Evolutionary conservation across 2,113 vertebrate genomes (phyloP).

Genomic region (Pavo muticus): DNA sequence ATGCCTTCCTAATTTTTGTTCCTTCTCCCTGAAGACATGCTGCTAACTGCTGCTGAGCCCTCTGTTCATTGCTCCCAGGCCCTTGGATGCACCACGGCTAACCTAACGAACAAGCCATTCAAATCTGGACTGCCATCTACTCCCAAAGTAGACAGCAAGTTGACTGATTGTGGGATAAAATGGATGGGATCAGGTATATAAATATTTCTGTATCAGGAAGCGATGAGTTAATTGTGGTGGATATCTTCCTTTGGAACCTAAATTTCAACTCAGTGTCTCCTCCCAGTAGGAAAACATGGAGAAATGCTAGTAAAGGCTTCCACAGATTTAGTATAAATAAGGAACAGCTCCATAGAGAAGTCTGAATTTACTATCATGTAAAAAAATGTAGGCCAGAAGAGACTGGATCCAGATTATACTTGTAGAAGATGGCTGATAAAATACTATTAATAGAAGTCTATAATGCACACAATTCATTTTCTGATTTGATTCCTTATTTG

Average conservation of each 20-base stretch:
- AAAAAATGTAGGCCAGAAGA: not conserved
- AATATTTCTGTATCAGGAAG: not conserved
- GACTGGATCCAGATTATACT: not conserved
- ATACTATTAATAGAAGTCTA: not conserved
- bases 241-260: not conserved
- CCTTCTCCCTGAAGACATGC: not conserved
- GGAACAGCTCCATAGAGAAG: not conserved
- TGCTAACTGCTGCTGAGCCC: not conserved
- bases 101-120: not conserved
- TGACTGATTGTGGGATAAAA: not conserved
- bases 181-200: not conserved
- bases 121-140: not conserved
- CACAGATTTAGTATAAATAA: not conserved
- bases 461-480: not conserved
- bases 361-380: not conserved
- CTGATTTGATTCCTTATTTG: not conserved
- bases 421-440: not conserved
- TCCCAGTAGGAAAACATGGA: not conserved
- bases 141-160: not conserved
- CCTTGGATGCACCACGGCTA: not conserved
- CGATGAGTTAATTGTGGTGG: not conserved
- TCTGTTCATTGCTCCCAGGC: not conserved
- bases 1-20: not conserved
- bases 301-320: not conserved
- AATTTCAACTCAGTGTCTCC: not conserved